Evolutionary conservation across 2,113 vertebrate species (phyloP), one percentile per base, ranked within the genome.

Genomic region (Neoarius graeffei): DNA sequence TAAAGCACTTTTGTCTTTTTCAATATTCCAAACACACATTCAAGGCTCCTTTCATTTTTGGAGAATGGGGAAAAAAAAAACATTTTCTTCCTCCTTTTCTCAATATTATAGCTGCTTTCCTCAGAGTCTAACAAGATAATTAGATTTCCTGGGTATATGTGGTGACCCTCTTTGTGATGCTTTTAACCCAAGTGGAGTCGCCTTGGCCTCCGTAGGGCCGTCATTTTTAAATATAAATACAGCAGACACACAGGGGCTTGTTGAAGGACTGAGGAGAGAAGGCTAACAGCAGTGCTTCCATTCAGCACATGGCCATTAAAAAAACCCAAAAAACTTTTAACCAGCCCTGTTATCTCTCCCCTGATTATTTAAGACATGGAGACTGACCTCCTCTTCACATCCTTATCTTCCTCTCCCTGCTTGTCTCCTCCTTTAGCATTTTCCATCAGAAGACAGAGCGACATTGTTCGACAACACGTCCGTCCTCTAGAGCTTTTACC

Each of bases 121-220:
- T 86, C 73, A 14, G 56, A 91, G 93, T 94, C 94, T 95, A 94
- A 95, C 94, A 93, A 92, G 93, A 92, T 96, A 97, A 96, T 97
- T 94, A 94, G 93, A 97, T 96, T 96, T 94, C 93, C 93, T 91
- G 94, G 93, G 94, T 95, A 93, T 94, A 94, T 95, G 95, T 94
- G 93, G 93, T 95, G 96, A 95, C 94, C 94, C 95, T 93, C 92
- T 95, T 93, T 93, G 95, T 96, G 94, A 91, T 95, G 96, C 96
- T 96, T 97, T 96, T 96, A 97, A 97, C 96, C 95, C 94, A 95
- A 94, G 93, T 94, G 94, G 95, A 96, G 94, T 94, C 66, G 93
- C 92, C 94, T 95, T 96, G 95, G 96, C 96, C 96, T 93, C 89
- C 94, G 91, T 92, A 85, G 93, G 91, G 93, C 93, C 93, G 94